phyloP scores from a whole-genome alignment of 2,888 invertebrate species.

The Smittia aterrima region DNA sequence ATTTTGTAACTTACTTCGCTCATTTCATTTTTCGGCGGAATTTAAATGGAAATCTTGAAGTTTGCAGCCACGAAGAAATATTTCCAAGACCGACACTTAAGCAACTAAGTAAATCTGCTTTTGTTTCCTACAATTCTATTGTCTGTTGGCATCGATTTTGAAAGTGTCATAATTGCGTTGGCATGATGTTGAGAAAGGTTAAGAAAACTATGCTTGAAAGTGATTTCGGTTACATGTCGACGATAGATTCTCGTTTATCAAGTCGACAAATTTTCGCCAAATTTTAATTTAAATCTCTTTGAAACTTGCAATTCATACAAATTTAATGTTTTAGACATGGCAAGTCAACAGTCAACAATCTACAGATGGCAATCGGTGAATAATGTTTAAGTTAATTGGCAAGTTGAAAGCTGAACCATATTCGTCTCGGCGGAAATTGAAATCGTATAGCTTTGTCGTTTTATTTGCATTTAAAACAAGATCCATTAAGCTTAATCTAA shows the following conservation, averaged over 20 bases:
- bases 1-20: conserved; percentile 37
- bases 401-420: background rate
- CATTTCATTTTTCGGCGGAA: conserved; percentile 28
- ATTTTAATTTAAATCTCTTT: too few species aligned
- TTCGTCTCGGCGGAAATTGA: background rate
- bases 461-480: background rate
- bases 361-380: too few species aligned
- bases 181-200: background rate
- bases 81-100: conserved; percentile 24
- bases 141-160: conserved; percentile 5
- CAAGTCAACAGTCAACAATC: too few species aligned
- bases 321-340: too few species aligned
- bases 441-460: background rate
- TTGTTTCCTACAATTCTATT: background rate
- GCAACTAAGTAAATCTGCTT: conserved; percentile 29
- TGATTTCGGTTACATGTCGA: background rate
- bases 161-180: conserved; percentile 11
- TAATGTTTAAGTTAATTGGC: background rate
- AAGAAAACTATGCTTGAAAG: too few species aligned
- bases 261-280: too few species aligned
- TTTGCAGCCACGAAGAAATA: background rate
- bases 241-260: too few species aligned
- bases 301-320: too few species aligned
- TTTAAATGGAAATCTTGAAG: conserved; percentile 28
- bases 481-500: too few species aligned